Evolutionary conservation across 1,140 invertebrate genomes (phyloP), one percentile per base, ranked within the genome.

Genomic region (Ericerus pela): DNA sequence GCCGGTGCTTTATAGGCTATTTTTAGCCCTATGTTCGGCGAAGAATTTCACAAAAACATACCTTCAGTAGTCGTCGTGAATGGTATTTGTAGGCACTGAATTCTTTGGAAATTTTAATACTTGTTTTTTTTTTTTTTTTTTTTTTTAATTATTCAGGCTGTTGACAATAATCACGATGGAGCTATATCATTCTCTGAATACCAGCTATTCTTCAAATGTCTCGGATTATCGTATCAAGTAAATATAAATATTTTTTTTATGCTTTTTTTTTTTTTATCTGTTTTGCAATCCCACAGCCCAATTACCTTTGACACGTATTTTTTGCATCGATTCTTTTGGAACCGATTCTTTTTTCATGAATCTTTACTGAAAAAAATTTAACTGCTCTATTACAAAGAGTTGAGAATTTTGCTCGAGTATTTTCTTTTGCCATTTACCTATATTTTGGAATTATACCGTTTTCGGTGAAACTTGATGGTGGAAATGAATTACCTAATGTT

Each of bases 131-230:
- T 5, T 16, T 3, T 20, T 14, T 22, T 16, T 29, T 61, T 54
- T 26, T 54, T 56, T 38, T 33, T 60, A 33, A 56, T 38, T 30
- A 57, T 56, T 11, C 65, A 87, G 84, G 84, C 84, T 58, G 81
- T 88, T 12, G 85, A 88, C 67, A 85, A 82, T 63, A 82, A 88
- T 65, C 76, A 76, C 58, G 80, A 78, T 59, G 84, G 84, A 8
- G 77, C 77, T 63, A 85, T 89, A 65, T 79, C 82, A 31, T 76
- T 86, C 56, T 75, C 81, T 65, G 85, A 89, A 73, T 88, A 82
- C 68, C 83, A 85, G 70, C 62, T 86, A 61, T 88, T 88, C 72
- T 89, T 84, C 71, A 65, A 80, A 59, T 87, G 85, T 65, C 71
- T 88, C 38, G 84, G 82, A 41, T 73, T 86, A 2, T 72, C 74